Evolutionary conservation across 2,797 vertebrate genomes (phyloP).

Genomic region (Mormyrus proboscirostris): DNA sequence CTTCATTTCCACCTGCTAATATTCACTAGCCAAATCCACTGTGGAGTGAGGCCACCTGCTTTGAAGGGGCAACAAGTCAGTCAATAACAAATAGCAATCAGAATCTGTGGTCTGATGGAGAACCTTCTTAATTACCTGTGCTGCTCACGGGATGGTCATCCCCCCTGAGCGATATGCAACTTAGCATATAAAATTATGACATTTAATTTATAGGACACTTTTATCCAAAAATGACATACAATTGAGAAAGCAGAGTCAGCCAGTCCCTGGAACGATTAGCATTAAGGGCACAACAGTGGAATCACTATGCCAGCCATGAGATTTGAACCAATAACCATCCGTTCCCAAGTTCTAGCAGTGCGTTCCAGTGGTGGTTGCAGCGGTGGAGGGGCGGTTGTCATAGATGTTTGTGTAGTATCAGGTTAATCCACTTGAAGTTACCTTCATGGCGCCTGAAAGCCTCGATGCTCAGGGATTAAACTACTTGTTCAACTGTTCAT

Average conservation of each 20-base stretch:
- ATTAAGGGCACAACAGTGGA: not conserved
- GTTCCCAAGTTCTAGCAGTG: not conserved
- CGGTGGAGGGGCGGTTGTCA: not conserved
- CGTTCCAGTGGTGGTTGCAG: not conserved
- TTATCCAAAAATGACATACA: not conserved
- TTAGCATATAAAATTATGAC: not conserved
- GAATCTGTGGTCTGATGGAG: not conserved
- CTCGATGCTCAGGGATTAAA: not conserved
- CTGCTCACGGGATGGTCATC: not conserved
- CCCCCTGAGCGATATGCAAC: not conserved
- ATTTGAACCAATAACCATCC: not conserved
- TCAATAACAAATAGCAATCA: not conserved
- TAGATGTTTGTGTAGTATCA: not conserved
- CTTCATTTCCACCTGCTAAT: not conserved
- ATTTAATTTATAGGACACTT: not conserved
- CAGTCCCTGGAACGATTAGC: not conserved
- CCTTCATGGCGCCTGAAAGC: not conserved
- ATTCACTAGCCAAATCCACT: not conserved
- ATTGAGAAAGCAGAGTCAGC: not conserved
- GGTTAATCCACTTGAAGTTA: not conserved
- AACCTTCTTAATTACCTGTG: not conserved
- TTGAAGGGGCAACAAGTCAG: not conserved
- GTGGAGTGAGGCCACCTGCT: not conserved
- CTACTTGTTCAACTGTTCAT: not conserved
- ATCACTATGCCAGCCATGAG: not conserved